phyloP scores from a whole-genome alignment of 2,888 invertebrate genomes.

The Ryuthela nishihirai region DNA sequence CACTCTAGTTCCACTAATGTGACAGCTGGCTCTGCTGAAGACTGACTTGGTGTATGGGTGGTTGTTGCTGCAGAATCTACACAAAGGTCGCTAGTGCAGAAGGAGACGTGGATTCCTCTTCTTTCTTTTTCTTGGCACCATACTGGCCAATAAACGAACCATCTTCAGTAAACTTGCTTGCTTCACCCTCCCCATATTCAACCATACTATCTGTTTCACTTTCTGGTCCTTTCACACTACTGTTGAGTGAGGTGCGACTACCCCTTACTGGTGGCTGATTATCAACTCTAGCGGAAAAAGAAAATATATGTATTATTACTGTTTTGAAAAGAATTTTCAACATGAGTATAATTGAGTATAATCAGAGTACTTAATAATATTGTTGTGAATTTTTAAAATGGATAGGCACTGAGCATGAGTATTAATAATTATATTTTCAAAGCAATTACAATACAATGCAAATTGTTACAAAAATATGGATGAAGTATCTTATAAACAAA shows the following conservation, averaged over 20 bases:
- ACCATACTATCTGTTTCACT: slow-evolving; percentile 99
- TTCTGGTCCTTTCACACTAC: slow-evolving; percentile 60
- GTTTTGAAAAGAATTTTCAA: background rate
- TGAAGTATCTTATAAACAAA: no score
- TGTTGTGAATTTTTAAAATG: no score
- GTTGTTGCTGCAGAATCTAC: slow-evolving; percentile 7
- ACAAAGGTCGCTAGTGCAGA: slow-evolving; percentile 37
- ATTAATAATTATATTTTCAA: no score
- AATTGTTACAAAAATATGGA: no score
- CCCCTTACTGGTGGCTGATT: slow-evolving; percentile 29
- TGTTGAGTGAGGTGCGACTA: slow-evolving; percentile 44
- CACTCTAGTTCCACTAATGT: no score
- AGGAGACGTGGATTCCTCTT: slow-evolving; percentile 30
- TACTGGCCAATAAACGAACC: slow-evolving; percentile 98
- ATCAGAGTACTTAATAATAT: background rate
- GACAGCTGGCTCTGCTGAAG: no score
- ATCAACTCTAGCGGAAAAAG: slow-evolving; percentile 11
- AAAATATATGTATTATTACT: background rate
- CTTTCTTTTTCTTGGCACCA: slow-evolving; percentile 65
- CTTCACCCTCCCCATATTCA: slow-evolving; percentile 97
- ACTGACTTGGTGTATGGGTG: background rate
- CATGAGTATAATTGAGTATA: background rate
- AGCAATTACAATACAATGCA: no score
- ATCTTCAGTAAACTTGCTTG: slow-evolving; percentile 82
- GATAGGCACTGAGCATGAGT: no score